Evolutionary conservation across 1,140 invertebrate genomes (phyloP).

Genomic region (Apolygus lucorum): DNA sequence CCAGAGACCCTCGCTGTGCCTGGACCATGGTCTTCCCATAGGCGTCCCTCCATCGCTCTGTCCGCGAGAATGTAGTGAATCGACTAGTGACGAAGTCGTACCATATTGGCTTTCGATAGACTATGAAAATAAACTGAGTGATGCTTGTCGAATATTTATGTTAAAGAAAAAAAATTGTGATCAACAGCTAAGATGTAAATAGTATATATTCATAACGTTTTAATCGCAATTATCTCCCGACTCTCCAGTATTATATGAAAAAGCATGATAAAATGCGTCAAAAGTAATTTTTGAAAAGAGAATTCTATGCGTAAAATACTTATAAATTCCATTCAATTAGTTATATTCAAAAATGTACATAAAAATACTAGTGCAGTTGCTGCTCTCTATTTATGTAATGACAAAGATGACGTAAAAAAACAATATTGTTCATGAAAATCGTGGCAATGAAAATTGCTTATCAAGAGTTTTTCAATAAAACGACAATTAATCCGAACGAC

Average conservation of each 20-base stretch:
- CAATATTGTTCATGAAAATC: too few relatives aligned
- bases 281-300: not conserved
- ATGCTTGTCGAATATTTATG: not conserved
- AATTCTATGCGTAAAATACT: not conserved
- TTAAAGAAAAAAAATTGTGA: not conserved
- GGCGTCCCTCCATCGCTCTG: too few relatives aligned
- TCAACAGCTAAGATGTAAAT: not conserved
- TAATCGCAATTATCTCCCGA: not conserved
- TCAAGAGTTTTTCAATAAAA: not conserved
- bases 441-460: too few relatives aligned
- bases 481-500: too few relatives aligned
- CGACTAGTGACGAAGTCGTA: too few relatives aligned
- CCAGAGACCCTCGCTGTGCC: too few relatives aligned
- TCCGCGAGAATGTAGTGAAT: too few relatives aligned
- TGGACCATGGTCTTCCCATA: too few relatives aligned
- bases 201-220: too few relatives aligned
- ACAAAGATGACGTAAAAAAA: not conserved
- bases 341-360: not conserved
- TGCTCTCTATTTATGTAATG: not conserved
- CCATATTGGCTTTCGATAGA: too few relatives aligned
- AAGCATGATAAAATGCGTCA: not conserved
- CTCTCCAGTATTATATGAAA: not conserved
- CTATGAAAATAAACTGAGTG: not conserved
- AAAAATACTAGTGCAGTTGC: not conserved
- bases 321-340: not conserved